phyloP scores from a whole-genome alignment of 1,140 invertebrate genomes.

The Papilio polytes region DNA sequence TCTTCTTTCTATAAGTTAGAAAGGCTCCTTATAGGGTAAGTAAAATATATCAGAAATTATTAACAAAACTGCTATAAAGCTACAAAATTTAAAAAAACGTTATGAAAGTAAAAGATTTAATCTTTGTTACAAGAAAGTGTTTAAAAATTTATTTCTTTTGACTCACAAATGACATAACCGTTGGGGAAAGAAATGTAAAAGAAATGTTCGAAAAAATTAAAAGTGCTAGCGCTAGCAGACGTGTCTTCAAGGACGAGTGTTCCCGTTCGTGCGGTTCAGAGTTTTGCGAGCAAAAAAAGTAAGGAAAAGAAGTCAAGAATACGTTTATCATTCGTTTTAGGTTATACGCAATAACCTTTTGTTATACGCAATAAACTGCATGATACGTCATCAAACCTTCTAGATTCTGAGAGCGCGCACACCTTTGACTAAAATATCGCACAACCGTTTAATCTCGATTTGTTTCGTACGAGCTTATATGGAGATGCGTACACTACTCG shows the following conservation, averaged over 20 bases:
- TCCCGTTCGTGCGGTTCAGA: background rate
- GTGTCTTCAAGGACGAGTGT: constrained; percentile 8
- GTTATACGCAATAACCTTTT: background rate
- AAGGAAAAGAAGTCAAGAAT: background rate
- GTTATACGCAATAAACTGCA: background rate
- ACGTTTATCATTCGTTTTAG: background rate
- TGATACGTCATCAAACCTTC: background rate
- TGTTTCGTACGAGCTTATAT: too few relatives aligned
- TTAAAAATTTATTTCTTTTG: background rate
- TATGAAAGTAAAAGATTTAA: background rate
- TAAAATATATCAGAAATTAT: background rate
- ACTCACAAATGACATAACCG: background rate
- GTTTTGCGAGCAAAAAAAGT: background rate
- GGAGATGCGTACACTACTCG: too few relatives aligned
- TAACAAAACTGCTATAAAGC: background rate
- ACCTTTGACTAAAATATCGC: too few relatives aligned
- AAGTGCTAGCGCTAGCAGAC: background rate
- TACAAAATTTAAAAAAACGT: background rate
- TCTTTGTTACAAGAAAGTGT: background rate
- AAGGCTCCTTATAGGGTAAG: too few relatives aligned
- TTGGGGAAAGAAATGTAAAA: background rate
- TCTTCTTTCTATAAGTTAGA: too few relatives aligned
- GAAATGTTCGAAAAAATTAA: constrained; percentile 4
- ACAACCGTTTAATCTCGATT: too few relatives aligned
- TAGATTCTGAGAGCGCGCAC: too few relatives aligned